Evolutionary conservation across 2,888 invertebrate species (phyloP).

Genomic region (Rhamnusium bicolor): DNA sequence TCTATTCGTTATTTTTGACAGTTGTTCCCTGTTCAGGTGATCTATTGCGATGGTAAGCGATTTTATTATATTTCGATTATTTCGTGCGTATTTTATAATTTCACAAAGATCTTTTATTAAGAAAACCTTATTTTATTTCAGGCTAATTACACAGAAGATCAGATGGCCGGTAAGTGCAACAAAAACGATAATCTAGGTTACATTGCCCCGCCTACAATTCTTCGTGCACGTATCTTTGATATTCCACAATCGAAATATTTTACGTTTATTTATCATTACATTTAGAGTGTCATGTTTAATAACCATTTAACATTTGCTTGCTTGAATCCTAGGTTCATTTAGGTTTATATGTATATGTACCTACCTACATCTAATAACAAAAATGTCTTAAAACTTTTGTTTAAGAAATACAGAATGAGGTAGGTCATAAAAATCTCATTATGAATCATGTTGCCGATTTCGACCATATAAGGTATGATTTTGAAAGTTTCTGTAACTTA

Average conservation of each 20-base stretch:
- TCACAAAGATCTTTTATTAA: background rate
- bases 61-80: background rate
- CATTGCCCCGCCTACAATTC: constrained; percentile 65
- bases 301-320: background rate
- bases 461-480: constrained; percentile 76
- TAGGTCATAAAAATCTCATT: constrained; percentile 54
- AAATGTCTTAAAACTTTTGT: constrained; percentile 22
- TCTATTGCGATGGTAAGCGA: constrained; percentile 61
- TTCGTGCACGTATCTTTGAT: constrained; percentile 61
- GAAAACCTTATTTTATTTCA: constrained; percentile 71
- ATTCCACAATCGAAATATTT: constrained; percentile 21
- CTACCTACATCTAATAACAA: too few species aligned
- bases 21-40: constrained; percentile 49
- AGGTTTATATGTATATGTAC: too few species aligned
- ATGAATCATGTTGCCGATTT: constrained; percentile 70
- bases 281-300: background rate
- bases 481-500: constrained; percentile 70
- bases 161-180: constrained; percentile 88
- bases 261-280: background rate
- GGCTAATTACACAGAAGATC: constrained; percentile 93
- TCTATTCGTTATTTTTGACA: constrained; percentile 57
- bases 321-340: too few species aligned
- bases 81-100: constrained; percentile 10
- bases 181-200: constrained; percentile 69
- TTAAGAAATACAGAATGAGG: constrained; percentile 56